Evolutionary conservation across 2,797 vertebrate genomes (phyloP).

Genomic region (Decapterus maruadsi): DNA sequence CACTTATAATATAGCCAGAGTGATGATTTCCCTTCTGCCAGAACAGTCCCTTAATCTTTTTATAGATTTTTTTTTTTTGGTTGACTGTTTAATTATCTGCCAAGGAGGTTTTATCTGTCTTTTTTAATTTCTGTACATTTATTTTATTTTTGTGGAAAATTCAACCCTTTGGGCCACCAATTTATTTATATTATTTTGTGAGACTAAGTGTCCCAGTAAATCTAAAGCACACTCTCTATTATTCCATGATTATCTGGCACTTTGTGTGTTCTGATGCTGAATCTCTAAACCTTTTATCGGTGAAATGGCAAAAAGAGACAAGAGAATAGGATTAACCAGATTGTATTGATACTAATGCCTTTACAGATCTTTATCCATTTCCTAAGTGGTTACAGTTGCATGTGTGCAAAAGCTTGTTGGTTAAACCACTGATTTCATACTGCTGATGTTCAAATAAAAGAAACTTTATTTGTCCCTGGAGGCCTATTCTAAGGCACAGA

Average conservation of each 20-base stretch:
- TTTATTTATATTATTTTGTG: background rate
- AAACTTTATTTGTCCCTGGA: too few relatives aligned
- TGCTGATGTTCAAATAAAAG: too few relatives aligned
- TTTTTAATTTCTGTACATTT: background rate
- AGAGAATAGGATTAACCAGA: too few relatives aligned
- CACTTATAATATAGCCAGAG: slow-evolving; percentile 8
- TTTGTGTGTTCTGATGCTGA: background rate
- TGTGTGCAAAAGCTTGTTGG: too few relatives aligned
- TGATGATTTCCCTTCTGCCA: background rate
- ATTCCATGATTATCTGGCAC: background rate
- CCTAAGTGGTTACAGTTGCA: too few relatives aligned
- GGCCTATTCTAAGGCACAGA: too few relatives aligned
- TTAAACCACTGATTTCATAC: too few relatives aligned
- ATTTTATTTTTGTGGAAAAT: background rate
- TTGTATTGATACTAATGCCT: too few relatives aligned
- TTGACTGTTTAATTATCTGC: background rate
- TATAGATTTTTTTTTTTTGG: background rate
- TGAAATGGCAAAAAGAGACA: background rate
- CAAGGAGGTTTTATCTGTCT: background rate
- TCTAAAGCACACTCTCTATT: background rate
- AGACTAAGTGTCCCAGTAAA: background rate
- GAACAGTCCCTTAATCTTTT: background rate
- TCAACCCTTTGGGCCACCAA: background rate
- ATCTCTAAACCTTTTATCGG: background rate
- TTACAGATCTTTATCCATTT: too few relatives aligned